These are phyloP conservation scores for Achatina immaculata DNA, from an alignment of 1,140 invertebrate species.

Conservation along the genomic window DNA sequence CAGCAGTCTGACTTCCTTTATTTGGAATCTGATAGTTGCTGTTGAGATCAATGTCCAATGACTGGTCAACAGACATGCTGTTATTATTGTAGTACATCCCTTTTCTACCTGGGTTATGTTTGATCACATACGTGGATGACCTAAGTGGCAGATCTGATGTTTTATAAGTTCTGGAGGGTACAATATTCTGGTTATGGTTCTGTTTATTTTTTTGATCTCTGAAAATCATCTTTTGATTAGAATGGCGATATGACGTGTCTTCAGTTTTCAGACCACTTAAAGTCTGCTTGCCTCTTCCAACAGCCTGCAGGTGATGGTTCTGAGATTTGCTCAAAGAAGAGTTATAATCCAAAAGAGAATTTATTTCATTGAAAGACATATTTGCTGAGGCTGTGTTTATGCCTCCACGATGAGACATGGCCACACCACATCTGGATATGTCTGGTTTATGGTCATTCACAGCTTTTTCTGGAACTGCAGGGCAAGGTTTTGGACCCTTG, in stretches of 20 bases:
- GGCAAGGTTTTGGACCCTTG: neutral
- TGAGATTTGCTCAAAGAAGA: neutral
- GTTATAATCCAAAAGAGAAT: neutral
- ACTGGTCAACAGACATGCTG: neutral
- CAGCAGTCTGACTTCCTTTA: neutral
- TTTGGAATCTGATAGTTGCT: neutral
- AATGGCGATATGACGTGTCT: neutral
- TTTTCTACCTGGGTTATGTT: neutral
- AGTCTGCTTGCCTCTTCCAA: neutral
- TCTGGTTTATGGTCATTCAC: neutral
- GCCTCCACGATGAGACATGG: neutral
- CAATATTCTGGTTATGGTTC: neutral
- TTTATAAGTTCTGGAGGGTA: neutral
- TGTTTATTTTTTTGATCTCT: neutral
- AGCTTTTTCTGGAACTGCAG: neutral
- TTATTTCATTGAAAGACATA: neutral
- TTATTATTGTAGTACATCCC: conserved; percentile 1
- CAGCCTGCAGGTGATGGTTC: neutral
- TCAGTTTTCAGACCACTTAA: too few species aligned
- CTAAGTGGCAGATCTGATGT: neutral
- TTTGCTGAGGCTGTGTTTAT: neutral
- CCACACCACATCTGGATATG: neutral
- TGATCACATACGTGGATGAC: neutral
- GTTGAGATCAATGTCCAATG: neutral
- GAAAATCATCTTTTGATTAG: neutral